Base-by-base conservation (phyloP, 2,888 invertebrate genomes). In the Cephus runcator region DNA sequence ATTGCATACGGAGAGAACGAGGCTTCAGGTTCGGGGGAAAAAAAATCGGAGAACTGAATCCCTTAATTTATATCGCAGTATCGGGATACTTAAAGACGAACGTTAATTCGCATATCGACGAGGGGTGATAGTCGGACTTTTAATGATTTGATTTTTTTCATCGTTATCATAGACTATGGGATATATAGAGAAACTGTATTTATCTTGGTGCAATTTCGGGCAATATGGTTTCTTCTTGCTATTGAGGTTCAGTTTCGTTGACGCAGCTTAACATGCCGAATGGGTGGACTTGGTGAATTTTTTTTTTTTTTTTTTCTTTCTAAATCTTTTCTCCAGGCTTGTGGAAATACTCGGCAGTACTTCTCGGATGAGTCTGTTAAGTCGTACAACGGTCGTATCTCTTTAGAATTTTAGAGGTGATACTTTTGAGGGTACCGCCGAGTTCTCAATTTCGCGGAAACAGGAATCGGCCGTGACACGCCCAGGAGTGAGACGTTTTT, bases 401-500 rank as follows among this genome's bases (percentile, higher is more conserved):
- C 23, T 23, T 15, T 56, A 1, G 9, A 9, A 56, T 56, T 56
- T 56, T 56, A 9, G 56, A 9, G 56, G 23, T 56, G 56, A 56
- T 23, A 56, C 56, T 23, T 23, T 23, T 56, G 23, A 56, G 23
- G 23, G 23, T 56, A 23, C 56, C 23, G 23, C 23, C 56, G 56
- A 56, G 56, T 56, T 56, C 23, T 56, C 56, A 56, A 56, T 56
- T 56, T 23, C 23, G 56, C 23, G 56, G 2, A 23, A 56, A 56
- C 23, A 9, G 56, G 23, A 56, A 9, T 56, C 56, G 23, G 23
- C 23, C 23, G 71, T 31, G 71, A 71, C 71, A 71, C 31, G 9
- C 12, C 71, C 73, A 35, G 35, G 73, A 77, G 56, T 73, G 68
- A 36, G 73, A 40, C 73, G 73, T 79, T 77, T 77, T 76, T 6